Evolutionary conservation across 2,888 invertebrate species (phyloP).

Genomic region (Nomada hirtipes): DNA sequence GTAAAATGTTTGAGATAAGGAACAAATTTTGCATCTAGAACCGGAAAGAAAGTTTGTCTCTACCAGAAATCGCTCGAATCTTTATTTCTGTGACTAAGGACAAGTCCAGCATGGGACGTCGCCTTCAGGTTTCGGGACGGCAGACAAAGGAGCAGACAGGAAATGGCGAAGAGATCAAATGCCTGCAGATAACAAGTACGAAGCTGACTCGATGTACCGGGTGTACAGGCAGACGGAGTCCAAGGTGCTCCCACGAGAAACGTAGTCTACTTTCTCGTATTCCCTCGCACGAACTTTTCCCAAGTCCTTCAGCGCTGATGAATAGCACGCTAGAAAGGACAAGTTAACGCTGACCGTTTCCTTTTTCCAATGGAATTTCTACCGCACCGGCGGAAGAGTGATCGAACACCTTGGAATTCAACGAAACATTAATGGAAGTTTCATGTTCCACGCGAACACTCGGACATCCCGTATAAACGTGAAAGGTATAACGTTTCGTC

Average conservation of each 20-base stretch:
- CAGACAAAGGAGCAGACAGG: conserved; percentile 51
- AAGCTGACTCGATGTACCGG: conserved; percentile 61
- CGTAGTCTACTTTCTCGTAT: conserved; percentile 49
- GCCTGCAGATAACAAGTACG: conserved; percentile 63
- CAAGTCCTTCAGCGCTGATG: conserved; percentile 59
- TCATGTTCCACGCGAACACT: not conserved
- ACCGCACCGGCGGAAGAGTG: not conserved
- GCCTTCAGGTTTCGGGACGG: conserved; percentile 21
- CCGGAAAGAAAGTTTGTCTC: not conserved
- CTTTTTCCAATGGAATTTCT: conserved; percentile 33
- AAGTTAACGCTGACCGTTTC: conserved; percentile 30
- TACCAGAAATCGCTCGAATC: conserved; percentile 21
- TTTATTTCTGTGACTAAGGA: conserved; percentile 32
- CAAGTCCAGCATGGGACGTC: conserved; percentile 23
- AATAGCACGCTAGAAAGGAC: conserved; percentile 50
- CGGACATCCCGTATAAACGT: not conserved
- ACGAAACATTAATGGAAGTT: conserved; percentile 2
- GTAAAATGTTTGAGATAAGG: too few relatives aligned
- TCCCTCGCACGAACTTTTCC: conserved; percentile 54
- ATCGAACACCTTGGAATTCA: conserved; percentile 13
- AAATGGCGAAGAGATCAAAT: conserved; percentile 64
- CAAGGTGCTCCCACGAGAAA: conserved; percentile 48
- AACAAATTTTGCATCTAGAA: not conserved
- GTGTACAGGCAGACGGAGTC: conserved; percentile 34
- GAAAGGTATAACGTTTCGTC: conserved; percentile 12